A percentile compares a stretch with the other conserved stretches of the same genome.
phyloP scores from a whole-genome alignment of 2,888 invertebrate species.

The Saturnia pavonia region DNA sequence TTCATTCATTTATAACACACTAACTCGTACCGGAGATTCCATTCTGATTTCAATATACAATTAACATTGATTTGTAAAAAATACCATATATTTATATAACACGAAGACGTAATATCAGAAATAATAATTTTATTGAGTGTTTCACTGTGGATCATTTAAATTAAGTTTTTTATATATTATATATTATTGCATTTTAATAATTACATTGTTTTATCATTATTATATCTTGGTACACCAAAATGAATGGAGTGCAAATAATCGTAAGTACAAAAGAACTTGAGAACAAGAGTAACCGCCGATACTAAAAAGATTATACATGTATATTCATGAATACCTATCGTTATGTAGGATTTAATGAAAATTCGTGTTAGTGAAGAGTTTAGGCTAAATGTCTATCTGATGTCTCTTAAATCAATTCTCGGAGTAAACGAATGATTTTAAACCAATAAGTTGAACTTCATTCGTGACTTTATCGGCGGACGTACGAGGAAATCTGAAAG shows the following conservation, averaged over 20 bases:
- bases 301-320: no score
- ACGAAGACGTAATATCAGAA: neutral
- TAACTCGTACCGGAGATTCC: neutral
- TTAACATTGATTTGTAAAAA: neutral
- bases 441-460: neutral
- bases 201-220: no score
- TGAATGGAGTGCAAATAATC: no score
- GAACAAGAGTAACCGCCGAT: no score
- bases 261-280: no score
- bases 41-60: neutral
- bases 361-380: no score
- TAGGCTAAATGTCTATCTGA: no score
- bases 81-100: neutral
- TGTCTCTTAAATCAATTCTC: neutral
- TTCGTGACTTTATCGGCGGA: neutral
- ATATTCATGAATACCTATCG: no score
- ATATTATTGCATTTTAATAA: no score
- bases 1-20: neutral
- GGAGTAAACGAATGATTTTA: neutral
- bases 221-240: no score
- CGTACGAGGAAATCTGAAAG: neutral
- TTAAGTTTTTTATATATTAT: no score
- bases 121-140: neutral
- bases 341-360: no score
- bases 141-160: neutral